Percentiles rank a stretch among this genome's conserved stretches.
These are phyloP conservation scores for Belgica antarctica DNA, from an alignment of 2,888 invertebrate species.

Conservation along the genomic window DNA sequence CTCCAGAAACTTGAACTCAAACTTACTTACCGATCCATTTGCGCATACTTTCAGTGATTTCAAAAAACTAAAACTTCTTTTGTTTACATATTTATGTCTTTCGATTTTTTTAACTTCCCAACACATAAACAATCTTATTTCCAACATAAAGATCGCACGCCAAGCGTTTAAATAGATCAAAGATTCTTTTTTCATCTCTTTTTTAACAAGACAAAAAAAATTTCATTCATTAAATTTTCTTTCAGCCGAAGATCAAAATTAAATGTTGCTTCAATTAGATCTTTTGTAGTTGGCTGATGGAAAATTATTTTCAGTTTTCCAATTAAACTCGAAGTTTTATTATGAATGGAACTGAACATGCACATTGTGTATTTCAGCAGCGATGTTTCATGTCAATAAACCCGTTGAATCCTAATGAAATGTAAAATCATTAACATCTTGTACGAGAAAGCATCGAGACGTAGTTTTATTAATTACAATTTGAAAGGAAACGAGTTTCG, in stretches of 20 bases:
- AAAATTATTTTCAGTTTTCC: not conserved
- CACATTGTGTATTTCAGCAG: too few species aligned
- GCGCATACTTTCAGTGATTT: not conserved
- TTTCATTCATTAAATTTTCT: slow-evolving; percentile 24
- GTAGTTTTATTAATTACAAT: not conserved
- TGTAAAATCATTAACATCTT: slow-evolving; percentile 3
- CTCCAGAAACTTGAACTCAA: not conserved
- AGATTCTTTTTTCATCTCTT: not conserved
- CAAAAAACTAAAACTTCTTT: slow-evolving; percentile 20
- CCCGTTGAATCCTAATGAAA: slow-evolving; percentile 9
- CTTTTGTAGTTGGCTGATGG: slow-evolving; percentile 10
- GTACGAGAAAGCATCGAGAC: not conserved
- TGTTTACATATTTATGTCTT: slow-evolving; percentile 43
- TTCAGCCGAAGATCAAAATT: not conserved
- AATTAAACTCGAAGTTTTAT: not conserved
- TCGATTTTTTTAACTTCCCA: slow-evolving; percentile 35
- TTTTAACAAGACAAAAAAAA: not conserved
- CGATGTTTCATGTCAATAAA: slow-evolving; percentile 22
- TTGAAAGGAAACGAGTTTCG: not conserved
- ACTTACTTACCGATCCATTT: not conserved
- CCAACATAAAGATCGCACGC: slow-evolving; percentile 16
- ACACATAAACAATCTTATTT: slow-evolving; percentile 40
- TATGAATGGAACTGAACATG: slow-evolving; percentile 17
- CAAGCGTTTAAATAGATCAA: slow-evolving; percentile 30
- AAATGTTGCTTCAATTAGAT: slow-evolving; percentile 7